phyloP scores from a whole-genome alignment of 2,888 invertebrate species.

The Phalera bucephala region DNA sequence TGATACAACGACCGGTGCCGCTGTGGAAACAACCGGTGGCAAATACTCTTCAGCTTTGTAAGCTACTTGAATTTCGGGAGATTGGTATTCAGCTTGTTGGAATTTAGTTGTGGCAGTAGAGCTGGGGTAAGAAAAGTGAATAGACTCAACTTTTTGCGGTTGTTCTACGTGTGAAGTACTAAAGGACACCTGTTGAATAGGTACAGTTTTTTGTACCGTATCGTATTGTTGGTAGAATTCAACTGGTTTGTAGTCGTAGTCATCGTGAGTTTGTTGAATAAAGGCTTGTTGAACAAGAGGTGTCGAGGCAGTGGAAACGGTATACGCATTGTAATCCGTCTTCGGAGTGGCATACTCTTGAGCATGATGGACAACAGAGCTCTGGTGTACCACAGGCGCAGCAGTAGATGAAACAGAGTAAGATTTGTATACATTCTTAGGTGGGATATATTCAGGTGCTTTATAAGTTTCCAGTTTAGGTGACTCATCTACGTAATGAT shows the following conservation, averaged over 20 bases:
- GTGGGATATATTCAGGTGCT: constrained; percentile 51
- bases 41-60: constrained; percentile 71
- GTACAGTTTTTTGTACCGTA: constrained; percentile 30
- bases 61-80: constrained; percentile 66
- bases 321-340: constrained; percentile 46
- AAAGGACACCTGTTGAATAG: constrained; percentile 46
- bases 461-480: constrained; percentile 51
- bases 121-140: constrained; percentile 56
- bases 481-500: constrained; percentile 60
- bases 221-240: constrained; percentile 43
- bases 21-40: constrained; percentile 58
- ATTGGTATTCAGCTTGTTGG: constrained; percentile 55
- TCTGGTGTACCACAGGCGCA: constrained; percentile 52
- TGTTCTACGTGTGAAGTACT: constrained; percentile 51
- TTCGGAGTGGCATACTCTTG: constrained; percentile 55
- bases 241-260: constrained; percentile 45
- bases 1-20: constrained; percentile 43
- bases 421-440: constrained; percentile 51
- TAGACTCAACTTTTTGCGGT: constrained; percentile 55
- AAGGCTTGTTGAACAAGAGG: constrained; percentile 34
- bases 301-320: constrained; percentile 44
- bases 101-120: constrained; percentile 49
- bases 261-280: constrained; percentile 41
- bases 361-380: constrained; percentile 41
- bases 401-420: constrained; percentile 50